phyloP scores from a whole-genome alignment of 2,113 vertebrate species.

The Vombatus ursinus region DNA sequence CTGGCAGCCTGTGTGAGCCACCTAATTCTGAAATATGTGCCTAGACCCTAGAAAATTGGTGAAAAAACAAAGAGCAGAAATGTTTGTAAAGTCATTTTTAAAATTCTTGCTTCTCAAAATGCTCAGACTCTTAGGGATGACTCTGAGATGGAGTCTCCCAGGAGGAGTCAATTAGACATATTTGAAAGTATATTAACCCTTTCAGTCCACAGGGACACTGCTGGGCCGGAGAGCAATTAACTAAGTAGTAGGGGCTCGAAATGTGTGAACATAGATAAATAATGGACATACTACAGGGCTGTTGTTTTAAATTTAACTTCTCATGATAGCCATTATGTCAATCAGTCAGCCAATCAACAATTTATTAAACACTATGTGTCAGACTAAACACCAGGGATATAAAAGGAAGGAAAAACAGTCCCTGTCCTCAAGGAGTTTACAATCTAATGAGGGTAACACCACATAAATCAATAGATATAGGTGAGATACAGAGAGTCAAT shows the following conservation, averaged over 20 bases:
- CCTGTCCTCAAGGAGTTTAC: neutral
- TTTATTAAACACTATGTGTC: neutral
- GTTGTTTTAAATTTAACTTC: neutral
- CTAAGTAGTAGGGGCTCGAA: neutral
- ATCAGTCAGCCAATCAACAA: neutral
- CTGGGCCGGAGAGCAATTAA: neutral
- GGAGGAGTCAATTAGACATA: neutral
- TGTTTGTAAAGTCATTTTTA: neutral
- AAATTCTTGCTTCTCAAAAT: neutral
- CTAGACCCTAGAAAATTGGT: slow-evolving; percentile 19
- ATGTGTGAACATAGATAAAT: neutral
- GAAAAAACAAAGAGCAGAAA: neutral
- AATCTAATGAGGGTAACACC: neutral
- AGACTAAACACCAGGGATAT: neutral
- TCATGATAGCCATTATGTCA: neutral
- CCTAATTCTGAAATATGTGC: neutral
- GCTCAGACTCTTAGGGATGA: neutral
- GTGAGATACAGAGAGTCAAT: neutral
- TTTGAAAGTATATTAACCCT: neutral
- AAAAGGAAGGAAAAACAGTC: neutral
- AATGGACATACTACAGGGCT: neutral
- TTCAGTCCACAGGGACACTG: neutral
- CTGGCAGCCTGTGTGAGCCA: neutral
- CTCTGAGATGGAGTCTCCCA: slow-evolving; percentile 1
- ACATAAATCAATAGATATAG: neutral